phyloP scores from a whole-genome alignment of 2,888 invertebrate species.

The Ophion costatus region DNA sequence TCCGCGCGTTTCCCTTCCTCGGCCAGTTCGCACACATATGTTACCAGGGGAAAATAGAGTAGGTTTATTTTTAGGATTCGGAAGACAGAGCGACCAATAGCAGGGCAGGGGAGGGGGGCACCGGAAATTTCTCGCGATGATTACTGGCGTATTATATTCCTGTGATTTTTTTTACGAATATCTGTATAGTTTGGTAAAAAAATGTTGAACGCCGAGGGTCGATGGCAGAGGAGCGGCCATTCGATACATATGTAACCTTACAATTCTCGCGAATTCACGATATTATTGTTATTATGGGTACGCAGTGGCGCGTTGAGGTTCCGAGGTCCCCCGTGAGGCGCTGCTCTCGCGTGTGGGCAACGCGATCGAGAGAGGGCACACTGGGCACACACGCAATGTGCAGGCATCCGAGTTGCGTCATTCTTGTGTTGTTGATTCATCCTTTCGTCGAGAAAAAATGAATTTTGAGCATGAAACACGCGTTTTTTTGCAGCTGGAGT shows the following conservation, averaged over 20 bases:
- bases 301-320: constrained; percentile 16
- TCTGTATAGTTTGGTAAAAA: constrained; percentile 17
- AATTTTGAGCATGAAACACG: neutral
- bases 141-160: constrained; percentile 39
- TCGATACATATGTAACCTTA: constrained; percentile 44
- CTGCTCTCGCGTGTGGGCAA: constrained; percentile 29
- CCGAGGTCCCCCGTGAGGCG: constrained; percentile 39
- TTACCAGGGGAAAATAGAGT: constrained; percentile 51
- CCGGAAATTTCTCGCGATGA: constrained; percentile 53
- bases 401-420: neutral
- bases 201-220: constrained; percentile 50
- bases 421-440: neutral
- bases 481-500: neutral
- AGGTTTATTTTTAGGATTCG: constrained; percentile 64
- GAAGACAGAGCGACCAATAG: constrained; percentile 23
- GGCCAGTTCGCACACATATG: neutral
- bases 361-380: neutral
- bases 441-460: neutral
- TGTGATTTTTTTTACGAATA: constrained; percentile 32
- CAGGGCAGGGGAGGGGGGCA: neutral
- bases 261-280: constrained; percentile 42
- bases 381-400: neutral
- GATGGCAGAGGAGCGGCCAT: constrained; percentile 62
- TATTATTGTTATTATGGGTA: constrained; percentile 39
- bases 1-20: constrained; percentile 1